Base-by-base conservation (phyloP, 2,797 vertebrate genomes). In the Halcyon badia region DNA sequence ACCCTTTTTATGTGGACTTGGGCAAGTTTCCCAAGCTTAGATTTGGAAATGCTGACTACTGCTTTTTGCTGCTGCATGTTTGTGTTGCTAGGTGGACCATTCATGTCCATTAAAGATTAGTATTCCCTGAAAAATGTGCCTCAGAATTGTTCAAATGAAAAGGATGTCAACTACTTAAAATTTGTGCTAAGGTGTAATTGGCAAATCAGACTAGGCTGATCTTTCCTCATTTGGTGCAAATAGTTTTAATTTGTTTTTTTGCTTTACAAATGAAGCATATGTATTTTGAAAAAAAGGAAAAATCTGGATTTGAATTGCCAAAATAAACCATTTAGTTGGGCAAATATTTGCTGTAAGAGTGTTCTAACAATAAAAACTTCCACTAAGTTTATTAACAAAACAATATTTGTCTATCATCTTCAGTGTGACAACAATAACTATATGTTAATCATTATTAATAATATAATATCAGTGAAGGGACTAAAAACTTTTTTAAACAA, bases 401-500 rank as follows among this genome's bases (percentile, higher is more conserved):
- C 5, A 46, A 6, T 76, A 62, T 77, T 75, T 81, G 15, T 90
- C 87, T 90, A 71, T 90, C 0, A 33, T 71, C 75, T 89, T 80
- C 66, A 51, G 1, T 14, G 16, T 57, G 33, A 51, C 60, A 64
- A 57, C 25, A 90, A 66, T n/a, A 26, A 46, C 22, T 78, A 2
- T 18, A 70, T 48, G 16, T 39, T 82, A 89, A 90, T 73, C n/a
- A 24, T 88, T 95, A 72, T 66, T 31, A 90, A 76, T 73, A 86
- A 79, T 37, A 89, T 88, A 85, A 37, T 92, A 79, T 54, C 26
- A 79, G 49, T 56, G 58, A 64, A 89, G 39, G 49, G 31, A 71
- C 31, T 75, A 30, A 87, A 94, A 95, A 92, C 11, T 90, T 94
- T 83, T 41, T 5, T 11, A 95, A 89, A 90, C 44, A 15, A 51